Conservation (phyloP, 2,113 vertebrate genomes). For the Triplophysa rosa region DNA sequence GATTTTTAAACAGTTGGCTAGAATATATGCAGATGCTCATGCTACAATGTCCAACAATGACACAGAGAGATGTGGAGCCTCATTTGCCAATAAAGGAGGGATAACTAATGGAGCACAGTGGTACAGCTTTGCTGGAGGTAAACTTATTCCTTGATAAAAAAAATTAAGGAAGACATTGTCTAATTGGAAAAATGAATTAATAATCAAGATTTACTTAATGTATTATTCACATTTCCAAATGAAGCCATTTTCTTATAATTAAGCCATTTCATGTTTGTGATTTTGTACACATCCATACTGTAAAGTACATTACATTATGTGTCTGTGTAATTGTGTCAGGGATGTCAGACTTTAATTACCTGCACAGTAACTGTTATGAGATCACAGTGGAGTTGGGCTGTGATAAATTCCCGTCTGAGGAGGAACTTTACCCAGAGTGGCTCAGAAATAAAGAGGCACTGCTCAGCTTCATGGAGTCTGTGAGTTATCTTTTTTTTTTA, state of each 20-base stretch:
- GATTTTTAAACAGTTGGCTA: constrained; percentile 87
- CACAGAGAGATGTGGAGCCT: constrained; percentile 87
- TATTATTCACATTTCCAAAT: too few relatives aligned
- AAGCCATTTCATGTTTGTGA: not conserved
- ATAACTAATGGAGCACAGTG: constrained; percentile 94
- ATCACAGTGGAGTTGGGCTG: constrained; percentile 94
- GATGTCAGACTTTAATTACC: constrained; percentile 97
- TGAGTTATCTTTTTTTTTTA: constrained; percentile 60
- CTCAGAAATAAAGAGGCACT: constrained; percentile 90
- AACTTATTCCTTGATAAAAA: constrained; percentile 33
- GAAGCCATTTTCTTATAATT: not conserved
- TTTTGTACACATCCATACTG: not conserved
- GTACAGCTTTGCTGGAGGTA: constrained; percentile 98
- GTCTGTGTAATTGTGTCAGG: constrained; percentile 65
- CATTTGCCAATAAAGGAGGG: constrained; percentile 82
- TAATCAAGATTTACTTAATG: too few relatives aligned
- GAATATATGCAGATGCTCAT: constrained; percentile 86
- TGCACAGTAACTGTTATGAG: constrained; percentile 96
- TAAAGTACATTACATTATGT: not conserved
- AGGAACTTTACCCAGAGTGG: constrained; percentile 89
- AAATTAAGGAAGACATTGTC: too few relatives aligned
- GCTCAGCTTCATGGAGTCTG: constrained; percentile 88
- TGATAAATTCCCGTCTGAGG: constrained; percentile 89
- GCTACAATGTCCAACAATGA: constrained; percentile 87
- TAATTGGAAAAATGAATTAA: too few relatives aligned